Evolutionary conservation across 1,140 invertebrate species (phyloP).

Genomic region (Ditylenchus dipsaci): DNA sequence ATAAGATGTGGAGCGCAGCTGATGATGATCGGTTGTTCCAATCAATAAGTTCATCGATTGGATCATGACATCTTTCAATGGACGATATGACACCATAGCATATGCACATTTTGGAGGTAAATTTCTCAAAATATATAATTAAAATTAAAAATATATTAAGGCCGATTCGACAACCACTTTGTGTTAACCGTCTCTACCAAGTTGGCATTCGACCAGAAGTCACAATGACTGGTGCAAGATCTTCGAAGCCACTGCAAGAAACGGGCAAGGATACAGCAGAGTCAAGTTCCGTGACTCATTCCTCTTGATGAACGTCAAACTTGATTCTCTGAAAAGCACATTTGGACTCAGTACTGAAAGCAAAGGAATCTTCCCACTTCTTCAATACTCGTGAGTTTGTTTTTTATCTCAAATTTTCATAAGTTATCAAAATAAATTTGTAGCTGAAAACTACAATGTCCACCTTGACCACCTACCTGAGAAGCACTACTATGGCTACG

Average conservation of each 20-base stretch:
- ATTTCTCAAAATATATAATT: not conserved
- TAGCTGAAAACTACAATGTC: not conserved
- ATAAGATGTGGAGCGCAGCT: not conserved
- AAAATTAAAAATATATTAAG: not conserved
- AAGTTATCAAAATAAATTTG: not conserved
- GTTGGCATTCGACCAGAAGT: not conserved
- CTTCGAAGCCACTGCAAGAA: not conserved
- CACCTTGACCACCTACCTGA: not conserved
- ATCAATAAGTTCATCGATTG: not conserved
- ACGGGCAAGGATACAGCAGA: not conserved
- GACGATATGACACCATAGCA: not conserved
- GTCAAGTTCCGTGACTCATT: no score
- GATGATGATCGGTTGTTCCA: not conserved
- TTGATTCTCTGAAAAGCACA: not conserved
- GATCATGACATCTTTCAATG: not conserved
- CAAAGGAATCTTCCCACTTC: constrained; percentile 6
- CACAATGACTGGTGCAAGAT: not conserved
- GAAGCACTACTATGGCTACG: not conserved
- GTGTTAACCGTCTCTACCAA: not conserved
- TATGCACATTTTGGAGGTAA: not conserved
- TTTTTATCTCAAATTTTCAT: not conserved
- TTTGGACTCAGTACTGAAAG: constrained; percentile 1
- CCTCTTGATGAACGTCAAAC: constrained; percentile 1
- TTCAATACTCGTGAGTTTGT: not conserved
- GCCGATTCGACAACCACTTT: not conserved